Percentiles rank a stretch among this genome's conserved stretches.
These are phyloP conservation scores for Troides oblongomaculatus DNA, from an alignment of 2,888 invertebrate genomes.

Conservation along the genomic window DNA sequence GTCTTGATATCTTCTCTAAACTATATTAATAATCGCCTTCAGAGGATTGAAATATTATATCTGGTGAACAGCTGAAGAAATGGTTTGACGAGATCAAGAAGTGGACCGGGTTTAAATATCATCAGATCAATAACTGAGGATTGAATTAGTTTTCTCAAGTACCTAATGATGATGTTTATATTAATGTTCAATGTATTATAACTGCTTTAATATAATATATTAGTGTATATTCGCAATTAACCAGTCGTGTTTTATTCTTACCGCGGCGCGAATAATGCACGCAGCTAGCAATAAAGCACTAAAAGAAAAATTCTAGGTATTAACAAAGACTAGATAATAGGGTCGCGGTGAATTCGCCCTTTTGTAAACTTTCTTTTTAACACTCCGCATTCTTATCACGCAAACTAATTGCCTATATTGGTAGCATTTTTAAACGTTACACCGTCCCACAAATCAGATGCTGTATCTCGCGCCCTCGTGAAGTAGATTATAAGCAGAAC, in stretches of 20 bases:
- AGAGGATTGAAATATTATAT: too few relatives aligned
- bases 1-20: too few relatives aligned
- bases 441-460: constrained; percentile 57
- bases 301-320: constrained; percentile 18
- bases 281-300: constrained; percentile 18
- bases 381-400: constrained; percentile 59
- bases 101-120: too few relatives aligned
- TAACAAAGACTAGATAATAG: constrained; percentile 26
- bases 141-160: too few relatives aligned
- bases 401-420: constrained; percentile 64
- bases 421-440: constrained; percentile 60
- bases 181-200: too few relatives aligned
- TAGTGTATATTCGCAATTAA: constrained; percentile 3
- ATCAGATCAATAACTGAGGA: too few relatives aligned
- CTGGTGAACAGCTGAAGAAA: too few relatives aligned
- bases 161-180: too few relatives aligned
- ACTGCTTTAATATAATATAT: neutral
- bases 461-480: constrained; percentile 53
- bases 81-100: too few relatives aligned
- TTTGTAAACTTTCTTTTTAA: constrained; percentile 42
- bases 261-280: constrained; percentile 8
- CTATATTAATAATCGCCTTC: too few relatives aligned
- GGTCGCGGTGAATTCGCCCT: constrained; percentile 24
- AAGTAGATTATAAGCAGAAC: constrained; percentile 65
- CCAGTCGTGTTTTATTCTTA: constrained; percentile 4